A percentile compares a stretch with the other conserved stretches of the same genome.
Evolutionary conservation across 2,797 vertebrate species (phyloP).

Genomic region (Sebastes variabilis): DNA sequence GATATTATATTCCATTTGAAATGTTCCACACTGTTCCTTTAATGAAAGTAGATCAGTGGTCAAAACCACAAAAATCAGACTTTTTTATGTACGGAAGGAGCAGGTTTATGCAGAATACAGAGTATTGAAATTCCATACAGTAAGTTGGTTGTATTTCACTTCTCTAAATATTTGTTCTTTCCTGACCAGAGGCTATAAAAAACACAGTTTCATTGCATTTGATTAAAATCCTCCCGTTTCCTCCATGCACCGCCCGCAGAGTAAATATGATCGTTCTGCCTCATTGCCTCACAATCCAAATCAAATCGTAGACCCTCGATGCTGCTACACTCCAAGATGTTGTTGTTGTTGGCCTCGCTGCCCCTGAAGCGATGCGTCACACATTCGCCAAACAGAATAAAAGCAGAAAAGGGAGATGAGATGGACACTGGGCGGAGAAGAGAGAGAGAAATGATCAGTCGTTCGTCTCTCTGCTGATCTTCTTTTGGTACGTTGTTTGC

Average conservation of each 20-base stretch:
- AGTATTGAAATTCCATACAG: conserved; percentile 9
- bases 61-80: background rate
- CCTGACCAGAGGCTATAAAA: conserved; percentile 42
- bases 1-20: background rate
- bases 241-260: conserved; percentile 36
- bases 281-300: conserved; percentile 53
- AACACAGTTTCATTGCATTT: conserved; percentile 45
- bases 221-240: conserved; percentile 46
- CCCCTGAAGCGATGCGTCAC: background rate
- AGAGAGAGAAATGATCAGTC: background rate
- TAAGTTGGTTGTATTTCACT: background rate
- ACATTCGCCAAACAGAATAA: background rate
- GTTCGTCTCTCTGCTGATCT: conserved; percentile 26
- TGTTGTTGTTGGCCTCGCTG: background rate
- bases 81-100: background rate
- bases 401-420: background rate
- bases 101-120: background rate
- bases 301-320: conserved; percentile 36
- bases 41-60: background rate
- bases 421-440: background rate
- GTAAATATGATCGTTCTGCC: conserved; percentile 53
- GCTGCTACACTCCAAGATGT: conserved; percentile 10
- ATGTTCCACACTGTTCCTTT: background rate
- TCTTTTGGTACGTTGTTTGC: conserved; percentile 24
- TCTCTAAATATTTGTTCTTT: conserved; percentile 38